A percentile compares a stretch with the other conserved stretches of the same genome.
These are phyloP conservation scores for Hemitrygon akajei DNA, from an alignment of 2,797 vertebrate species.

Conservation along the genomic window DNA sequence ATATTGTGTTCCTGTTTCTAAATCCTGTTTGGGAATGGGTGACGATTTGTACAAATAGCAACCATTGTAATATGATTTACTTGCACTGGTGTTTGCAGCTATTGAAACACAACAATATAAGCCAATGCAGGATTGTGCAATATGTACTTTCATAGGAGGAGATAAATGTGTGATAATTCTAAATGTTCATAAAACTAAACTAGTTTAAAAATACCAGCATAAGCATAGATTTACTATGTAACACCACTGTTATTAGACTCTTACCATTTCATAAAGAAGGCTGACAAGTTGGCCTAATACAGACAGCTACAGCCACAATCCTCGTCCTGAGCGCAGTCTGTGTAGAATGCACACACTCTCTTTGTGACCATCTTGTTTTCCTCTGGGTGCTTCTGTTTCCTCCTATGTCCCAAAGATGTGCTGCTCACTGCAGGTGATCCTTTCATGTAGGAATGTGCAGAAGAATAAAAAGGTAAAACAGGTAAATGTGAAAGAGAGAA, in stretches of 20 bases:
- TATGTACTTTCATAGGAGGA: neutral
- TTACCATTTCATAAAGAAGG: no score
- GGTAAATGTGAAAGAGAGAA: no score
- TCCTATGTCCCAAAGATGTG: no score
- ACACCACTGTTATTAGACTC: neutral
- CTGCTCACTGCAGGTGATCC: no score
- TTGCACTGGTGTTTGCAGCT: neutral
- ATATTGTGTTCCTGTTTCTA: neutral
- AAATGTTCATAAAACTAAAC: neutral
- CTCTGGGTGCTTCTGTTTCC: no score
- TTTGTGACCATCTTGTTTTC: no score
- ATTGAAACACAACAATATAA: neutral
- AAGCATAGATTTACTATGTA: neutral
- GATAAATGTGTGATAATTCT: neutral
- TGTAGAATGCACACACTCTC: no score
- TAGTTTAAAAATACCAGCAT: neutral
- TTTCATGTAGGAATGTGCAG: no score
- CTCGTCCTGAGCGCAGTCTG: no score
- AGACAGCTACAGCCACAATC: no score
- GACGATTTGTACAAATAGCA: neutral
- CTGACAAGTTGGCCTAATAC: no score
- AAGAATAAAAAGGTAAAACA: no score
- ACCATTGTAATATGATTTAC: neutral
- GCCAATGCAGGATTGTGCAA: neutral
- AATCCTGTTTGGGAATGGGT: conserved; percentile 6